Base-by-base conservation (phyloP, 2,888 invertebrate genomes). In the Eurois occulta region DNA sequence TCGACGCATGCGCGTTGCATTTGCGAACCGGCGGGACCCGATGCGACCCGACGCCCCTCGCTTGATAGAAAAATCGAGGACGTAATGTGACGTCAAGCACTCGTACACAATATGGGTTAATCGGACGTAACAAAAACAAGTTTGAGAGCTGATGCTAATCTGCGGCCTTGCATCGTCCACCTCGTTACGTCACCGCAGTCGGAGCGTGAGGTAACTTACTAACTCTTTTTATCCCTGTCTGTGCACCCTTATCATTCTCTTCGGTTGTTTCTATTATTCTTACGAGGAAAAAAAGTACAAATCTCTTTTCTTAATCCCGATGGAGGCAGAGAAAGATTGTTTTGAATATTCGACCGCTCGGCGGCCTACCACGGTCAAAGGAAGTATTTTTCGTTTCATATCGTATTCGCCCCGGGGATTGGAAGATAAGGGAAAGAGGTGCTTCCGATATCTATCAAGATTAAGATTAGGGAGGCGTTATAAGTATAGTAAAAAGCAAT, bases 1-100 rank as follows among this genome's bases (percentile, higher is more conserved):
- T 94, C 86, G 86, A 92, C 96, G 96, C 96, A 96, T 95, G 96
- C 96, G 96, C 93, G 77, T 78, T 91, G 91, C 91, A 94, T 91
- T 92, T 90, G 92, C 93, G 92, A 94, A 92, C 95, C 94, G 95
- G 94, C 94, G 93, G 94, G 93, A 93, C 90, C 93, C 94, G 93
- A 94, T 92, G 92, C 93, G 95, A 94, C 94, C 94, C 94, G 93
- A 94, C 94, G 93, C 94, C 94, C 94, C 94, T 93, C 92, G 94
- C 93, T 93, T 95, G 94, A 95, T 95, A 95, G 94, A 94, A 95
- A 96, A 96, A 96, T 96, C 95, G 96, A 95, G 96, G 95, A 96
- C 96, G 95, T 94, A 94, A 94, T 91, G 94, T 96, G 96, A 96
- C 96, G 96, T 96, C 96, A 96, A 91, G 90, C 93, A 90, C 89